Evolutionary conservation across 2,888 invertebrate species (phyloP).

Genomic region (Thysanoteuthis rhombus): DNA sequence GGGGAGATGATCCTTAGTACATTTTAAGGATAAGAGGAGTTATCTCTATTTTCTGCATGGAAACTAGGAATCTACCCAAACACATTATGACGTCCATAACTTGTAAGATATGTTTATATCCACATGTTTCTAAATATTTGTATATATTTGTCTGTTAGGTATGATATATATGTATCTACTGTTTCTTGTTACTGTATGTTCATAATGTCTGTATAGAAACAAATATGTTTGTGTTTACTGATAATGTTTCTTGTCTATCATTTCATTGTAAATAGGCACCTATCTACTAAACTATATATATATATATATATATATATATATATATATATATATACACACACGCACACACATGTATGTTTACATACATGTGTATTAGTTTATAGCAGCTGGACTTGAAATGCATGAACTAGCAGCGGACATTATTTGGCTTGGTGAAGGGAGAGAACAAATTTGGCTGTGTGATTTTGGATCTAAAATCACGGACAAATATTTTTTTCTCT

Average conservation of each 20-base stretch:
- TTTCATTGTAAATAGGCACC: neutral
- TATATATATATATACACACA: too few relatives aligned
- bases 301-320: conserved; percentile 15
- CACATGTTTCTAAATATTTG: neutral
- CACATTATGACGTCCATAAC: neutral
- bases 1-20: too few relatives aligned
- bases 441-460: neutral
- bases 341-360: neutral
- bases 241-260: neutral
- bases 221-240: neutral
- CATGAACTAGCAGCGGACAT: neutral
- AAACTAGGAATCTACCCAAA: too few relatives aligned
- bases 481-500: neutral
- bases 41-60: too few relatives aligned
- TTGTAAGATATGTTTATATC: conserved; percentile 21
- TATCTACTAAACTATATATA: conserved; percentile 1
- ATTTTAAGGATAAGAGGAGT: too few relatives aligned
- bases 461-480: neutral
- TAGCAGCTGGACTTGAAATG: neutral
- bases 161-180: neutral
- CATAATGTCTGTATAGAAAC: neutral
- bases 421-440: neutral
- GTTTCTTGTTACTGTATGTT: neutral
- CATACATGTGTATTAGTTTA: neutral
- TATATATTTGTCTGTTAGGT: neutral